Conservation (phyloP, 2,888 invertebrate species). For the Phasia obesa region DNA sequence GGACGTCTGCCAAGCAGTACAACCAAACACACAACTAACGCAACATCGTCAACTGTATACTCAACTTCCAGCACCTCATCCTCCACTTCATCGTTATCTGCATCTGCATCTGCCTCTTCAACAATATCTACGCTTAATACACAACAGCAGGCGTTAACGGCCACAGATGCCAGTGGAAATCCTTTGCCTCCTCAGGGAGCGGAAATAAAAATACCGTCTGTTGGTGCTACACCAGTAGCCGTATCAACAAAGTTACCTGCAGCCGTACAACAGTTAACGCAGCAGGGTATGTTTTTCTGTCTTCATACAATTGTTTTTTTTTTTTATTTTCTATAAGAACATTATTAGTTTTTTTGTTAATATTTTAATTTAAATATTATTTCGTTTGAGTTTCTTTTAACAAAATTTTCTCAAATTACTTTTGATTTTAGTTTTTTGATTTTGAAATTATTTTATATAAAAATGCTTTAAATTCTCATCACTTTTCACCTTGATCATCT, state of each 20-base stretch:
- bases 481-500: constrained; percentile 61
- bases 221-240: constrained; percentile 85
- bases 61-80: constrained; percentile 36
- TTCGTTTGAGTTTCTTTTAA: constrained; percentile 51
- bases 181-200: constrained; percentile 82
- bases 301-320: neutral
- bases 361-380: constrained; percentile 45
- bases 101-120: constrained; percentile 31
- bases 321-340: constrained; percentile 2
- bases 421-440: constrained; percentile 36
- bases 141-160: constrained; percentile 42
- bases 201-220: constrained; percentile 85
- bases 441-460: constrained; percentile 53
- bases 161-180: constrained; percentile 74
- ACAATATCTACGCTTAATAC: constrained; percentile 30
- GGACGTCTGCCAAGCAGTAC: constrained; percentile 64
- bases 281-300: constrained; percentile 83
- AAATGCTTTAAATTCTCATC: constrained; percentile 63
- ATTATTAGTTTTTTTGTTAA: constrained; percentile 24
- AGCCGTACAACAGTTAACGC: constrained; percentile 85
- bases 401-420: constrained; percentile 50
- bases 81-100: constrained; percentile 8
- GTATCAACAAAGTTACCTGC: constrained; percentile 85
- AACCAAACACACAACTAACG: constrained; percentile 50
- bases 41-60: constrained; percentile 47